Evolutionary conservation across 2,888 invertebrate genomes (phyloP), one percentile per base, ranked within the genome.

Genomic region (Cotesia congregata): DNA sequence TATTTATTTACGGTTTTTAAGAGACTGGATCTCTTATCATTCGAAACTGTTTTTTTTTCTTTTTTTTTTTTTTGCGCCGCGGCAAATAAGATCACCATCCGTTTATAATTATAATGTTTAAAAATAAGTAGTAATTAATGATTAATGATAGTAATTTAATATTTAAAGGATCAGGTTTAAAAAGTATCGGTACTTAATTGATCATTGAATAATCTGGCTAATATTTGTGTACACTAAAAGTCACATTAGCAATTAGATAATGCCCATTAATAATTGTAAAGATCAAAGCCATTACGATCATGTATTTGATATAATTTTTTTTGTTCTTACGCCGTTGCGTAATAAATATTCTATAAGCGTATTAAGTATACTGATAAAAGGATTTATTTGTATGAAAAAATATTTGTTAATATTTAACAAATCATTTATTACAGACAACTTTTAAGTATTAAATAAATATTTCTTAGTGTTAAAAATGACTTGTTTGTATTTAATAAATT

Each of bases 1-100:
- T 86, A 50, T 50, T 50, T 87, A 83, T 80, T 80, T 83, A 81
- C 80, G 82, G 84, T 85, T 83, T 83, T 84, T 84, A 81, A 82
- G 72, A 82, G 85, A 85, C 83, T 80, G 83, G 82, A 81, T 82
- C 83, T 85, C 85, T 80, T 78, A 81, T 81, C 75, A 77, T 62
- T 75, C 70, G 65, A 75, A 65, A 64, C 72, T 12, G 41, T 39
- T 59, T 77, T 77, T 77, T 77, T 79, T 73, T 76, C 77, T 72
- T 78, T 76, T 78, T 79, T 76, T 78, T 69, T 67, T 67, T 75
- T 75, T 61, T 41, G 38, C 30, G 39, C 30, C 20, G 59, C 6
- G 70, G 71, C 15, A 38, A 67, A 71, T 70, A 12, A n/a, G 6
- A 50, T 50, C 12, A 50, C 0, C 50, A 50, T 50, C 50, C 7